These are phyloP conservation scores for Mormyrus lacerda DNA, from an alignment of 2,113 vertebrate species.

Conservation along the genomic window DNA sequence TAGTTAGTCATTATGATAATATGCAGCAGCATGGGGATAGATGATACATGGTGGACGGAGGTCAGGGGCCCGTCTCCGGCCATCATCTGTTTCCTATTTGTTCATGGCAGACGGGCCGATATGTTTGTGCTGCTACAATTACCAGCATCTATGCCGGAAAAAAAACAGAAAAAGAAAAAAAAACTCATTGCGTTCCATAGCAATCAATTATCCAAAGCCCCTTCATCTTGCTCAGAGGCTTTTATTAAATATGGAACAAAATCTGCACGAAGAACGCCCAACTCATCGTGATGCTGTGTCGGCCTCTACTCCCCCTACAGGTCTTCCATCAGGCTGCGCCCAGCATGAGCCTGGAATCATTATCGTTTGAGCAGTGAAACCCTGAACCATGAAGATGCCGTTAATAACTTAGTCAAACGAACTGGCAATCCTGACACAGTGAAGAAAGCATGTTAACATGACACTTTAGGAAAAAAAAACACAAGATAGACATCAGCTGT, in stretches of 20 bases:
- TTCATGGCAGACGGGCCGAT: not conserved
- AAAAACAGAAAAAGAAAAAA: not conserved
- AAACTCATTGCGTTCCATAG: not conserved
- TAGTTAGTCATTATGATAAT: not conserved
- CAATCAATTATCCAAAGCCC: slow-evolving; percentile 15
- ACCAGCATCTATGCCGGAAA: not conserved
- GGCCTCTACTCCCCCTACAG: not conserved
- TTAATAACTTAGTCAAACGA: not conserved
- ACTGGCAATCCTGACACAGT: not conserved
- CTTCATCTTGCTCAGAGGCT: not conserved
- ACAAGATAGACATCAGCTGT: not conserved
- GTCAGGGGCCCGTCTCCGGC: not conserved
- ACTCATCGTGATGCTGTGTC: not conserved
- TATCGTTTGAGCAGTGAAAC: not conserved
- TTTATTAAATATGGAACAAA: slow-evolving; percentile 19
- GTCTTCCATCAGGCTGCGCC: not conserved
- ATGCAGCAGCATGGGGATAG: not conserved
- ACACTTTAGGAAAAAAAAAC: not conserved
- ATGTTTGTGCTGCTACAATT: not conserved
- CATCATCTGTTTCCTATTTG: slow-evolving; percentile 2
- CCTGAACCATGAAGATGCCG: not conserved
- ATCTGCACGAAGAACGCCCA: not conserved
- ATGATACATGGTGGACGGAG: not conserved
- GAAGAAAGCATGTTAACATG: not conserved
- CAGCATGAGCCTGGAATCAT: not conserved